A percentile compares a stretch with the other conserved stretches of the same genome.
These are phyloP conservation scores for Campoletis sonorensis DNA, from an alignment of 1,140 invertebrate genomes.

Conservation along the genomic window DNA sequence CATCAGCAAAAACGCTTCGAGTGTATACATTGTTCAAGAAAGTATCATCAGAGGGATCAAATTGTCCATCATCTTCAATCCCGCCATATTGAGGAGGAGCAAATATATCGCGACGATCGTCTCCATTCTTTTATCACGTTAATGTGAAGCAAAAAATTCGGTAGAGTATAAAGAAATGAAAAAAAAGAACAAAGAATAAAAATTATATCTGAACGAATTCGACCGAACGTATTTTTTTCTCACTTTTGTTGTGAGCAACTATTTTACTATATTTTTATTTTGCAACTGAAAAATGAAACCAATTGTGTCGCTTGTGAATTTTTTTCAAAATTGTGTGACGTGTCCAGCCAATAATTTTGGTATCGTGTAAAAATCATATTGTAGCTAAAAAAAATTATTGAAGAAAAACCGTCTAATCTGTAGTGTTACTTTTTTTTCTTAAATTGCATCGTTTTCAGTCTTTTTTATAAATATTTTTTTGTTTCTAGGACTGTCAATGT, in stretches of 20 bases:
- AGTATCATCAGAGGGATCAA: conserved; percentile 60
- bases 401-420: no score
- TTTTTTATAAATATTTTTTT: background rate
- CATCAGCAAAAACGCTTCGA: conserved; percentile 77
- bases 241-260: no score
- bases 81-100: conserved; percentile 53
- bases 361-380: no score
- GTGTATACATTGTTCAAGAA: conserved; percentile 71
- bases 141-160: background rate
- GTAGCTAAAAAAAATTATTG: no score
- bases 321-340: no score
- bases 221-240: background rate
- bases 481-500: background rate
- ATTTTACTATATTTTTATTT: no score
- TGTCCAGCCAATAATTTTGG: no score
- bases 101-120: conserved; percentile 54
- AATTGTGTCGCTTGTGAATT: no score
- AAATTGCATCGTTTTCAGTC: no score
- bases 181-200: background rate
- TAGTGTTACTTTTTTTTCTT: no score
- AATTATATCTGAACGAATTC: background rate
- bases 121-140: conserved; percentile 19
- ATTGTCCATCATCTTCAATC: conserved; percentile 58
- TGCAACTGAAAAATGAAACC: no score
- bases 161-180: background rate